Evolutionary conservation across 2,113 vertebrate species (phyloP), one percentile per base, ranked within the genome.

Genomic region (Nipponia nippon): DNA sequence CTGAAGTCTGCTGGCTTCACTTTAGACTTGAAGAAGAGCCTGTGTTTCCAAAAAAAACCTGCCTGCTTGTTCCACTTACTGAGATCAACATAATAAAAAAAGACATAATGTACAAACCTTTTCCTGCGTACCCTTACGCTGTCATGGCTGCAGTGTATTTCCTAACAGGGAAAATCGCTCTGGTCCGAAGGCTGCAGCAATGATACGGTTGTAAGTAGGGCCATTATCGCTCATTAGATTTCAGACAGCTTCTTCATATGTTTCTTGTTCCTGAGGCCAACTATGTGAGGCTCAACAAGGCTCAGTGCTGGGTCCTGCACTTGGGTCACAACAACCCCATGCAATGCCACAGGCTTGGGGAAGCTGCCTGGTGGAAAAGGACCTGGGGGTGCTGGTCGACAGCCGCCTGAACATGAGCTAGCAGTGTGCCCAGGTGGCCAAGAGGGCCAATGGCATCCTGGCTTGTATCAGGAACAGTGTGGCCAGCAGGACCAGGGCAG

Each of bases 271-370:
- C 40, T 7, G 3, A 53, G 49, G 34, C 2, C 0, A 55, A 25
- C 44, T 36, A 20, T 32, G 26, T 46, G 70, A 75, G 23, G 7
- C 34, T 49, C 80, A 58, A 34, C 21, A 58, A 16, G 27, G 63
- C 16, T 1, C 1, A 34, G 21, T 32, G 42, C 40, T 0, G 1
- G 34, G 79, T 82, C 32, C 36, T 47, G 34, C 32, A 4, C n/a
- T 34, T 47, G 21, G 6, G 29, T 34, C 13, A 13, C 34, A 70
- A 13, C 22, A 26, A 32, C 80, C 17, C 79, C 26, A 16, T 9
- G 16, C n/a, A 46, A 2, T 0, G 6, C 63, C 25, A 11, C 26
- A 47, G 50, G 40, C 20, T 15, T 16, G 26, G 52, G 63, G 40
- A 15, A 75, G 30, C 32, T 49, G 46, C 23, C 36, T 0, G 1